Conservation (phyloP, 2,797 vertebrate species). For the Alexandromys oeconomus region DNA sequence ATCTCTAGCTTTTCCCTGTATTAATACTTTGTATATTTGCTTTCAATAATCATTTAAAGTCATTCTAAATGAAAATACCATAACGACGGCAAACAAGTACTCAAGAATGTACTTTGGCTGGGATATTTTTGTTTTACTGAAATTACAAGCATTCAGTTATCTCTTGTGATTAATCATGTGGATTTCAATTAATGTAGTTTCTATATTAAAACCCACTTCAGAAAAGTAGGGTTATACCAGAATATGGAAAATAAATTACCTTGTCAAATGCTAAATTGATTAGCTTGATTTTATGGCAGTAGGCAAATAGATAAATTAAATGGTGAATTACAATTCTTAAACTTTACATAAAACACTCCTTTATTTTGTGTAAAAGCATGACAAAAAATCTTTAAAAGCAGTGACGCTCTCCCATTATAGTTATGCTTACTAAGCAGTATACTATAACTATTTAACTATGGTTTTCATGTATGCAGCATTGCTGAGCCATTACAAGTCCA, state of each 20-base stretch:
- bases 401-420: constrained; percentile 59
- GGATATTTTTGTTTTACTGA: background rate
- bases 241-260: constrained; percentile 68
- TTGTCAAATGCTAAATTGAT: constrained; percentile 78
- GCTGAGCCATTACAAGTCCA: constrained; percentile 70
- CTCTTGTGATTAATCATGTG: constrained; percentile 57
- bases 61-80: constrained; percentile 41
- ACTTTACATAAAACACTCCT: constrained; percentile 69
- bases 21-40: background rate
- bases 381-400: constrained; percentile 79
- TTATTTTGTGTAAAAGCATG: constrained; percentile 63
- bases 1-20: background rate
- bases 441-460: constrained; percentile 76
- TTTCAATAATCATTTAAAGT: background rate
- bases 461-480: constrained; percentile 61
- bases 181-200: constrained; percentile 56
- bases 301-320: constrained; percentile 74
- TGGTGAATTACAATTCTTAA: constrained; percentile 71
- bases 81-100: background rate
- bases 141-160: background rate
- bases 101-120: background rate
- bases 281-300: constrained; percentile 73
- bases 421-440: constrained; percentile 71
- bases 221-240: constrained; percentile 53
- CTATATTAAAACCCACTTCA: constrained; percentile 65